Base-by-base conservation (phyloP, 1,140 invertebrate genomes). In the Macrobrachium nipponense region DNA sequence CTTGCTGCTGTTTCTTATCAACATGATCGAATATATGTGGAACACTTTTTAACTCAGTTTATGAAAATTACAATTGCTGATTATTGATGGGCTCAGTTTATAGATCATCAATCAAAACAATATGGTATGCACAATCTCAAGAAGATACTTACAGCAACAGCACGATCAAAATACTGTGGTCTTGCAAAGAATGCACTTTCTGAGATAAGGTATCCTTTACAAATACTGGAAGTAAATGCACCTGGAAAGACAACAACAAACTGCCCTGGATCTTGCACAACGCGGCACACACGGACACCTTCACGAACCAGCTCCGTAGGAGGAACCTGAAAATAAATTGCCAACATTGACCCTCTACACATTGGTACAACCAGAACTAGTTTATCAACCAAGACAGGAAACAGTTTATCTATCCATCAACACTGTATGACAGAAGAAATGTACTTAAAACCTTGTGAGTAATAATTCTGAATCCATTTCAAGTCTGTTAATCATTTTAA, bases 121-220 rank as follows among this genome's bases (percentile, higher is more conserved):
- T 20, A 18, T 15, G n/a, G 11, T 20, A 18, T 15, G 6, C 36
- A 27, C 5, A 3, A 6, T 5, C 20, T 43, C n/a, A n/a, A n/a
- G n/a, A 10, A 36, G 5, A 51, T 23, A 88, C 87, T 88, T 75
- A 95, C 94, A 90, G 94, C 92, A 86, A 94, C 92, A 0, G 96
- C 95, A 64, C 94, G 92, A 80, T 94, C 92, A 6, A 98, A 91
- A 96, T 97, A 98, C 0, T 94, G 93, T 17, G 93, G 92, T n/a
- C 95, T 94, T 2, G 97, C 97, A 90, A 97, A 98, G 90, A 97
- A 98, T 0, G 98, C 97, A 90, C 96, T 98, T 91, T 99, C 98
- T 0, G 97, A 97, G 0, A 98, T 94, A 7, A 95, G 94, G 90
- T 97, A 98, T 5, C 97, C 97, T 4, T 96, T 97, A 88, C 95